phyloP scores from a whole-genome alignment of 37 sponge, comb jelly and placozoan species.

The Corticium candelabrum region DNA sequence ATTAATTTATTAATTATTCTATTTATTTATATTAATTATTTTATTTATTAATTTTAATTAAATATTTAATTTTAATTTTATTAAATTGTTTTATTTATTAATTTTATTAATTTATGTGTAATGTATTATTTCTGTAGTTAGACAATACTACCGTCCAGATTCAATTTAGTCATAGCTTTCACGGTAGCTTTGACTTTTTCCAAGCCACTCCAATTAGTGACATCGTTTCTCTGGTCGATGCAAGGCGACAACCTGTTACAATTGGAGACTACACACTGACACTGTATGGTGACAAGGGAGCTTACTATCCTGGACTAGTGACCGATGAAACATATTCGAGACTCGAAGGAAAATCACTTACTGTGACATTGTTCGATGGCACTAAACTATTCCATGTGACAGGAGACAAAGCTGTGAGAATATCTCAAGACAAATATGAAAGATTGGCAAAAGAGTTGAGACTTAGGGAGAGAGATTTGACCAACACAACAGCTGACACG shows the following conservation, averaged over 20 bases:
- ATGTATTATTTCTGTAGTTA: neutral
- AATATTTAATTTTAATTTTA: too few species aligned
- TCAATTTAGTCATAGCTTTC: neutral
- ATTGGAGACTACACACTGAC: neutral
- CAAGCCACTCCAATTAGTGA: constrained; percentile 1
- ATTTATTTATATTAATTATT: too few species aligned
- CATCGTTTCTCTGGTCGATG: neutral
- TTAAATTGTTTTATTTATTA: too few species aligned
- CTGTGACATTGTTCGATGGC: neutral
- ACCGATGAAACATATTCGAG: neutral
- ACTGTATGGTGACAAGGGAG: neutral
- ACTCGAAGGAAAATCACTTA: neutral
- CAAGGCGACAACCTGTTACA: neutral
- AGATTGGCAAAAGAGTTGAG: neutral
- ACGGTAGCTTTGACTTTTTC: neutral
- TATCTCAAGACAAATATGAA: neutral
- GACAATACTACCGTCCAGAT: neutral
- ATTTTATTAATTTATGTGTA: neutral
- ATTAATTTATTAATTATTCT: too few species aligned
- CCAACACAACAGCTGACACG: neutral
- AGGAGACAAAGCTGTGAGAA: neutral
- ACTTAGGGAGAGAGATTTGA: neutral
- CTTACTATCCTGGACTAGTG: neutral
- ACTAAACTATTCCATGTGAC: neutral
- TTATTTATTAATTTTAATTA: too few species aligned